Percentiles rank a stretch among this genome's conserved stretches.
Conservation (phyloP, 2,888 invertebrate species). For the Diadromus collaris region DNA sequence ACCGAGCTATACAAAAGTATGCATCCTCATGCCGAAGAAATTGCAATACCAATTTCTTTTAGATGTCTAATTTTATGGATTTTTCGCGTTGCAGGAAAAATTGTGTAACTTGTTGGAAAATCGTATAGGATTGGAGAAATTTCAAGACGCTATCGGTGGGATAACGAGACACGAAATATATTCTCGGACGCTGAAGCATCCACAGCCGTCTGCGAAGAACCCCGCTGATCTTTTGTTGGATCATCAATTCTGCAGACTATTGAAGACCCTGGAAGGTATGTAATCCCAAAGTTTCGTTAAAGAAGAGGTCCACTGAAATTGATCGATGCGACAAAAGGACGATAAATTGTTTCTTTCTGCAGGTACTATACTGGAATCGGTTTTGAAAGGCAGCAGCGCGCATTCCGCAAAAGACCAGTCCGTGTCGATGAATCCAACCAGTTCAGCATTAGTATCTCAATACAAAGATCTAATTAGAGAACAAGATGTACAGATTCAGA, state of each 20-base stretch:
- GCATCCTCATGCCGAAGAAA: conserved; percentile 28
- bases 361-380: conserved; percentile 82
- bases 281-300: conserved; percentile 70
- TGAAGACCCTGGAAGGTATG: conserved; percentile 91
- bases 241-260: conserved; percentile 96
- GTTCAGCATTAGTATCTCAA: conserved; percentile 83
- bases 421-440: conserved; percentile 68
- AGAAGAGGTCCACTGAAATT: neutral
- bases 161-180: conserved; percentile 95
- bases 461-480: conserved; percentile 96
- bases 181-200: conserved; percentile 95
- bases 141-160: conserved; percentile 91
- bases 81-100: conserved; percentile 81
- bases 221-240: conserved; percentile 93
- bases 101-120: conserved; percentile 92
- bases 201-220: conserved; percentile 90
- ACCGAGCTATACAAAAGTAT: conserved; percentile 86
- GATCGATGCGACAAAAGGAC: neutral
- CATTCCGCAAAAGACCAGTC: conserved; percentile 69
- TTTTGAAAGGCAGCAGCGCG: conserved; percentile 74
- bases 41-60: neutral
- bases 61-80: neutral
- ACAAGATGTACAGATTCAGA: conserved; percentile 88
- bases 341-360: conserved; percentile 42
- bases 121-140: conserved; percentile 94